These are phyloP conservation scores for Dromas ardeola DNA, from an alignment of 2,113 vertebrate genomes.

Conservation along the genomic window DNA sequence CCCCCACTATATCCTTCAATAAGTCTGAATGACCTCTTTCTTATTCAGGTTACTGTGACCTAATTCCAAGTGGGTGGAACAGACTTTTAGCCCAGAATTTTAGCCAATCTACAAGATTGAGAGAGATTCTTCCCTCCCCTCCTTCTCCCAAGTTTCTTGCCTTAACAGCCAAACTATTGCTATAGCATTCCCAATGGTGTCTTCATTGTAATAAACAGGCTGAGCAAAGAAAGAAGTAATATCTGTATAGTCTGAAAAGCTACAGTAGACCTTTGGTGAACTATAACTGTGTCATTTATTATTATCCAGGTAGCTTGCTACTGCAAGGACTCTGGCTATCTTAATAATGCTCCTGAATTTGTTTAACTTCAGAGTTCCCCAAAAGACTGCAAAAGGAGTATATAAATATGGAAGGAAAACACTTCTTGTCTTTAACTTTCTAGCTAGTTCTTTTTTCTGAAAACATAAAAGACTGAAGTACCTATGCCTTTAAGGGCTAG, in stretches of 20 bases:
- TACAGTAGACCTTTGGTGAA: not conserved
- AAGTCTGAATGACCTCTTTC: not conserved
- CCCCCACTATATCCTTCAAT: not conserved
- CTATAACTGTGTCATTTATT: not conserved
- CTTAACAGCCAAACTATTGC: not conserved
- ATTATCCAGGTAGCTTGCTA: not conserved
- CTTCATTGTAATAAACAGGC: not conserved
- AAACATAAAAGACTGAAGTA: not conserved
- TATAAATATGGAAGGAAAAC: not conserved
- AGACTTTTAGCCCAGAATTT: not conserved
- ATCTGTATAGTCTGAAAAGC: not conserved
- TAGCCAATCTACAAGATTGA: not conserved
- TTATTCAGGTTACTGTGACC: not conserved
- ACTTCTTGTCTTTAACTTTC: not conserved
- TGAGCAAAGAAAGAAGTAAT: not conserved
- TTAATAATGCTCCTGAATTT: not conserved
- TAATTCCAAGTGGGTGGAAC: not conserved
- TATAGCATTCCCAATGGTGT: not conserved
- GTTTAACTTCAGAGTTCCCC: not conserved
- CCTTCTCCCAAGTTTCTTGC: not conserved
- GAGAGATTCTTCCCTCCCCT: not conserved
- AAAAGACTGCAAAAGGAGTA: not conserved
- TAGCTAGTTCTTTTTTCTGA: not conserved
- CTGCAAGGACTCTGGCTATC: not conserved
- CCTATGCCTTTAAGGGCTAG: not conserved